Evolutionary conservation across 2,888 invertebrate species (phyloP), one percentile per base, ranked within the genome.

Genomic region (Euphydryas editha): DNA sequence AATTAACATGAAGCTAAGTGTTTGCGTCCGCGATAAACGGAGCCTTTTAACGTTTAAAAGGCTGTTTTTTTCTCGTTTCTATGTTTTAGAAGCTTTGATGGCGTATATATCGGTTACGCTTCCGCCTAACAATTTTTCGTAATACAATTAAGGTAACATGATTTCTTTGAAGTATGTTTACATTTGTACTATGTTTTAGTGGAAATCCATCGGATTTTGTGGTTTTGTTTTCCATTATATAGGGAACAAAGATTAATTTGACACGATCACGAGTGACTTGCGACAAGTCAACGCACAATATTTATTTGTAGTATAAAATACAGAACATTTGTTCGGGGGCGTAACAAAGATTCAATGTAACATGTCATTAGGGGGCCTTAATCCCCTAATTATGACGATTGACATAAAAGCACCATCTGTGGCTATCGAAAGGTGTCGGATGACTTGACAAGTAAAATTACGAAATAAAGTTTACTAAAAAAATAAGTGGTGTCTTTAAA

Each of bases 381-480:
- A 92, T 90, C 90, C 91, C 86, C 90, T 92, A 92, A 92, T 92
- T 91, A 92, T 90, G 91, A 90, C 91, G 87, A 92, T 92, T 92
- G 92, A 90, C 90, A 92, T 90, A 82, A 90, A 90, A 87, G 88
- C 90, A 78, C 88, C 91, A 92, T 92, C 92, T 92, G 92, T 88
- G 88, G 88, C 84, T 76, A 79, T 71, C 75, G 82, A 75, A 86
- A 88, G 86, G 92, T 91, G 91, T 92, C 91, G 87, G 87, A 81
- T 92, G 87, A 81, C 89, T 79, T 78, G 76, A 72, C 72, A 61
- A 37, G 62, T 30, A 71, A 69, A 74, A 73, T 76, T 77, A 77
- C 65, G 66, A 60, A 63, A 59, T 62, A 58, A 57, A 62, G 62
- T 62, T 49, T 44, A 37, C 39, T 57, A 58, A 59, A 44, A 63